phyloP scores from a whole-genome alignment of 2,888 invertebrate species.

The Cataglyphis cursor region DNA sequence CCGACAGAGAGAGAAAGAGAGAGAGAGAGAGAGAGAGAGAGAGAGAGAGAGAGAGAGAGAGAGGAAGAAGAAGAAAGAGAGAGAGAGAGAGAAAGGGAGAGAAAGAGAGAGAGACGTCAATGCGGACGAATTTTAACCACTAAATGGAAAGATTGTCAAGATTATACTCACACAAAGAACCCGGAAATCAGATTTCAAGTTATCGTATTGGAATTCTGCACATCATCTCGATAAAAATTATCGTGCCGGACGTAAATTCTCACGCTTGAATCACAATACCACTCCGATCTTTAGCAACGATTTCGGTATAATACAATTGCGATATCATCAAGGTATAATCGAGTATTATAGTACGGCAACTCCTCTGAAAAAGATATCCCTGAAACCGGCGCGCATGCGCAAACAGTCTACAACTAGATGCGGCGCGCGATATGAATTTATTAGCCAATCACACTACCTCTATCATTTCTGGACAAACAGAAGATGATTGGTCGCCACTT shows the following conservation, averaged over 20 bases:
- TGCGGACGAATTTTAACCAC: conserved; percentile 40
- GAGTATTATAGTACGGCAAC: background rate
- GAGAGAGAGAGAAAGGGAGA: background rate
- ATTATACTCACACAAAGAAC: conserved; percentile 15
- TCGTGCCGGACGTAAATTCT: background rate
- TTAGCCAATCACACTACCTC: background rate
- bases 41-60: background rate
- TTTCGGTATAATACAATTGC: conserved; percentile 8
- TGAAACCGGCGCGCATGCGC: background rate
- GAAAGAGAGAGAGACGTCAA: conserved; percentile 9
- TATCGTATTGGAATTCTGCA: background rate
- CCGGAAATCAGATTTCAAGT: background rate
- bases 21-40: background rate
- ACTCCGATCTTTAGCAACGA: background rate
- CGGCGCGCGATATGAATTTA: background rate
- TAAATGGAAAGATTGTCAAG: background rate
- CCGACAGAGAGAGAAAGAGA: background rate
- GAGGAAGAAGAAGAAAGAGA: background rate
- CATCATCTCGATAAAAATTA: conserved; percentile 26
- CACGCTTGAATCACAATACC: background rate
- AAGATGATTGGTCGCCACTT: background rate
- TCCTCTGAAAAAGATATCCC: background rate
- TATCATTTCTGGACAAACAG: too few species aligned
- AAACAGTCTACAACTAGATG: background rate
- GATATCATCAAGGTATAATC: background rate